Evolutionary conservation across 2,113 vertebrate species (phyloP), one percentile per base, ranked within the genome.

Genomic region (Syrrhaptes paradoxus): DNA sequence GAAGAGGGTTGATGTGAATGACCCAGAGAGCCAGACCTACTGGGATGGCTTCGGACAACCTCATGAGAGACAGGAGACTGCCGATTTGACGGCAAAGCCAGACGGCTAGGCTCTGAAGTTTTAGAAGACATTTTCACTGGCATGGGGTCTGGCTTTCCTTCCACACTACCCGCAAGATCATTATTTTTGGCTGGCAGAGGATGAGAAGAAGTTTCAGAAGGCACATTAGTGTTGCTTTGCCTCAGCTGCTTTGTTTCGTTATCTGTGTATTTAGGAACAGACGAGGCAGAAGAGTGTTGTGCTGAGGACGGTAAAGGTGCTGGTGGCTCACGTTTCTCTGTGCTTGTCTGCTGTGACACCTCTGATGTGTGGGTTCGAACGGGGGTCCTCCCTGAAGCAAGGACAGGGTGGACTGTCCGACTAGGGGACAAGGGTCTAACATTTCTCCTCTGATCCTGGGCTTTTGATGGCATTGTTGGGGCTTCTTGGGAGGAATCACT

Each of bases 331-430:
- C 0, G 92, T 48, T 74, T 93, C 45, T 92, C 96, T 22, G 51
- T 32, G 12, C 31, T 95, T 4, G 20, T 87, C 76, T 96, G 97
- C 3, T 1, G 81, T 45, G 91, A 79, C 25, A 46, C 32, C 34
- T 59, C 89, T 29, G 95, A 79, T 8, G 31, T 45, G 3, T 89
- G 90, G 11, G 95, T 97, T 85, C 77, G 98, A 81, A 95, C 55
- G 22, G 98, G 97, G 7, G 95, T 97, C 95, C 98, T 98, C 22
- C 98, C 97, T 11, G 98, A 96, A 46, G 98, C 97, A 59, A 98
- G 97, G 45, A 97, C 97, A 90, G 97, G 97, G 88, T 98, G 98
- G 71, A 98, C 93, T 11, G 98, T 95, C n/a, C 98, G 97, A 77
- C 98, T 95, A 87, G 98, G 82, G 17, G 98, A 97, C 22, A 98